Conservation (phyloP, 2,797 vertebrate genomes). For the Pseudotriccus pelzelni region DNA sequence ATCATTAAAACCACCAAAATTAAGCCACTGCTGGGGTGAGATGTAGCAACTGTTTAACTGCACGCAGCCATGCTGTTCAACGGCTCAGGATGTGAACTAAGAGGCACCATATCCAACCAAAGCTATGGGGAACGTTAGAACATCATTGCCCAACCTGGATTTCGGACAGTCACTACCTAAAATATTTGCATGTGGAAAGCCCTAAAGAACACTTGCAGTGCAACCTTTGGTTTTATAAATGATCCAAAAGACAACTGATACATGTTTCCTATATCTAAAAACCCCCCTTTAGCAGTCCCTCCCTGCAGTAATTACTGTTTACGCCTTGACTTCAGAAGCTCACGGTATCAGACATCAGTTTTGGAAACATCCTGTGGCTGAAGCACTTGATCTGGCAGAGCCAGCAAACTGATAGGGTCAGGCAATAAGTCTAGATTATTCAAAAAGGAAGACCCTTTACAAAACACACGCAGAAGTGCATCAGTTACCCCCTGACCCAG, state of each 20-base stretch:
- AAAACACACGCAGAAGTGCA: not conserved
- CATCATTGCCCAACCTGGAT: slow-evolving; percentile 11
- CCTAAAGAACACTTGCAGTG: not conserved
- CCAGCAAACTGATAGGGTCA: slow-evolving; percentile 23
- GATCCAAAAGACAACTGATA: not conserved
- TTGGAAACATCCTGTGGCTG: slow-evolving; percentile 65
- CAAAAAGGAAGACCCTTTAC: not conserved
- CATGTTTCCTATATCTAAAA: slow-evolving; percentile 5
- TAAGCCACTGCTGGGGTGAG: slow-evolving; percentile 18
- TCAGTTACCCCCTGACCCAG: not conserved
- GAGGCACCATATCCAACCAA: not conserved
- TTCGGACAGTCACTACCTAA: not conserved
- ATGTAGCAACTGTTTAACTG: slow-evolving; percentile 33
- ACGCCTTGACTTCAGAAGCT: slow-evolving; percentile 61
- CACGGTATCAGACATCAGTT: slow-evolving; percentile 52
- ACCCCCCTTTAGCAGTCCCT: slow-evolving; percentile 30
- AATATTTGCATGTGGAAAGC: not conserved
- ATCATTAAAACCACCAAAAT: slow-evolving; percentile 60
- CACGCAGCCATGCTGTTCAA: not conserved
- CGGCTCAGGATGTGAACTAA: not conserved
- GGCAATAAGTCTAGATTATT: not conserved
- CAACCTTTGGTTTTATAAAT: not conserved
- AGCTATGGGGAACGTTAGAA: not conserved
- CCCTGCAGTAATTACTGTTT: slow-evolving; percentile 67
- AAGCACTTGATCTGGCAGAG: slow-evolving; percentile 43